phyloP scores from a whole-genome alignment of 2,113 vertebrate genomes.

The Eretmochelys imbricata region DNA sequence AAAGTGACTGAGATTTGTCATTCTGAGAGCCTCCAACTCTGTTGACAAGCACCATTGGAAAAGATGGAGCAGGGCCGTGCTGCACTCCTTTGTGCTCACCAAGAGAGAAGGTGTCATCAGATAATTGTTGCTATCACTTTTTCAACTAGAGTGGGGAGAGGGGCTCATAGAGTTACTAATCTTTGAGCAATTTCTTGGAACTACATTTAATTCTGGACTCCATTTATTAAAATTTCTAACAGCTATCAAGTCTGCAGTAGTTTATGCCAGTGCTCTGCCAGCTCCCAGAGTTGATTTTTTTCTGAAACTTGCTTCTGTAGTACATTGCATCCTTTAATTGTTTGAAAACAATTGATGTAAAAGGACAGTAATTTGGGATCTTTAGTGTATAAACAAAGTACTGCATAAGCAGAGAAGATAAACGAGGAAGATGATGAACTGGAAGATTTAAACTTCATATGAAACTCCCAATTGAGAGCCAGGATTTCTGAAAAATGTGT shows the following conservation, averaged over 20 bases:
- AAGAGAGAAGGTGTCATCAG: not conserved
- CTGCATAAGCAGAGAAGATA: not conserved
- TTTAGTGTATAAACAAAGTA: not conserved
- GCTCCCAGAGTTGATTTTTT: slow-evolving; percentile 10
- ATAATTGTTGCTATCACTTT: not conserved
- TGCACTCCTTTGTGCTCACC: fast-evolving
- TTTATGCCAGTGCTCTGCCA: not conserved
- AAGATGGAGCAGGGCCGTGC: not conserved
- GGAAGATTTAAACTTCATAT: slow-evolving; percentile 11
- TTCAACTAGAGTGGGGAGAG: not conserved
- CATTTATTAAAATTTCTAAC: not conserved
- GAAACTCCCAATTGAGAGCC: slow-evolving; percentile 2
- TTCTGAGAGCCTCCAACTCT: not conserved
- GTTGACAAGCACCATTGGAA: fast-evolving
- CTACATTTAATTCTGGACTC: not conserved
- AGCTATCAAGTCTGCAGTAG: fast-evolving
- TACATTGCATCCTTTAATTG: slow-evolving; percentile 53
- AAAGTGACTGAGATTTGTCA: not conserved
- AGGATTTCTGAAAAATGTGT: not conserved
- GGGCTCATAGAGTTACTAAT: not conserved
- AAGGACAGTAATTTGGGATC: slow-evolving; percentile 16
- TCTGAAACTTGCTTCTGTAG: not conserved
- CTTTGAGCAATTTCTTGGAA: not conserved
- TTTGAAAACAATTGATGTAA: slow-evolving; percentile 28
- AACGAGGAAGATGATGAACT: slow-evolving; percentile 18